phyloP scores from a whole-genome alignment of 2,888 invertebrate species.

The Syrphus vitripennis region DNA sequence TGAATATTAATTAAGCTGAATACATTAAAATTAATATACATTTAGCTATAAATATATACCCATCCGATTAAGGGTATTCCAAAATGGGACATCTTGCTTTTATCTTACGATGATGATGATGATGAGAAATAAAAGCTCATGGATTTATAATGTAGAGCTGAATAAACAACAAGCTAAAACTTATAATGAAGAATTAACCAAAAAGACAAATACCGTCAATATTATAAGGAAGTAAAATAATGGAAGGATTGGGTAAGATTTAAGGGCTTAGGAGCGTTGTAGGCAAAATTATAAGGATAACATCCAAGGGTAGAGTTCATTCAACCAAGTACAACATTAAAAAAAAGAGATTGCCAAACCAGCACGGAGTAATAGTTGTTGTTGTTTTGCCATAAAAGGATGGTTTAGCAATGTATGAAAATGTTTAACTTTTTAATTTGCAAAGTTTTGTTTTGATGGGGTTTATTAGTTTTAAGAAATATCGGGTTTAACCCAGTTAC shows the following conservation, averaged over 20 bases:
- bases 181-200: conserved; percentile 17
- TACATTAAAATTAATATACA: conserved; percentile 16
- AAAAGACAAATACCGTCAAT: conserved; percentile 6
- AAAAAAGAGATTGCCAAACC: not conserved
- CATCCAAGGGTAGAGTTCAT: conserved; percentile 12
- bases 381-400: no score
- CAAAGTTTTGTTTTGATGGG: no score
- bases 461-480: no score
- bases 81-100: conserved; percentile 23
- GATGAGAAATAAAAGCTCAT: not conserved
- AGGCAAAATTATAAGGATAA: no score
- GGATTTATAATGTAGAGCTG: not conserved
- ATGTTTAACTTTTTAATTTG: no score
- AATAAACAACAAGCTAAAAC: conserved; percentile 3
- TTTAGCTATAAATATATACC: not conserved
- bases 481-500: no score
- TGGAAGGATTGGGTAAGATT: not conserved
- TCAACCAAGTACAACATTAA: not conserved
- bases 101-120: not conserved
- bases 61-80: not conserved
- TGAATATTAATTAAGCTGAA: conserved; percentile 21
- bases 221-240: not conserved
- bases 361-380: no score
- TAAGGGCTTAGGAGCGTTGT: no score
- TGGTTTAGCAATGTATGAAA: no score